Percentiles rank a stretch among this genome's conserved stretches.
These are phyloP conservation scores for Pyrocoelia pectoralis DNA, from an alignment of 2,888 invertebrate genomes.

Conservation along the genomic window DNA sequence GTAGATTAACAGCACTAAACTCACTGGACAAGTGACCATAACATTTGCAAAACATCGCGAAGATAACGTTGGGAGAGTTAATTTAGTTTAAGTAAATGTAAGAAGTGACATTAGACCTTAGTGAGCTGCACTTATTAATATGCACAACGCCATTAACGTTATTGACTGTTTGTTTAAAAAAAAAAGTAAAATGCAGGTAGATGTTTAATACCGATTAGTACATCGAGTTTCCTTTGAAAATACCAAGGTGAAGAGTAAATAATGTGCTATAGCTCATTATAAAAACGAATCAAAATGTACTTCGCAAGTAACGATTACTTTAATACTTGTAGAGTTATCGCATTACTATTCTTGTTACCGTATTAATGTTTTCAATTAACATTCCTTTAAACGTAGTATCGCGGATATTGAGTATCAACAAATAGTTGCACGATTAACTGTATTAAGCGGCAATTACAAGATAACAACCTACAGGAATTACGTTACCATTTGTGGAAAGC, in stretches of 20 bases:
- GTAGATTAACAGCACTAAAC: too few species aligned
- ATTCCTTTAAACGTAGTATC: slow-evolving; percentile 20
- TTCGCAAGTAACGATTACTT: slow-evolving; percentile 10
- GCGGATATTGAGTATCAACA: slow-evolving; percentile 27
- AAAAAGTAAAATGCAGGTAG: not conserved
- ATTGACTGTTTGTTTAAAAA: not conserved
- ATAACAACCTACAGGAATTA: slow-evolving; percentile 27
- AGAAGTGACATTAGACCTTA: too few species aligned
- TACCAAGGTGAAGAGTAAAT: not conserved
- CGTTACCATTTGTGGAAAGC: slow-evolving; percentile 24
- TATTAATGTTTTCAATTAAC: slow-evolving; percentile 23
- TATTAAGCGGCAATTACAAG: slow-evolving; percentile 30
- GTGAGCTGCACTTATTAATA: too few species aligned
- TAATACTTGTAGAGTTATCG: slow-evolving; percentile 7
- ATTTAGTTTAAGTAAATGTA: too few species aligned
- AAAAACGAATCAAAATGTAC: slow-evolving; percentile 7
- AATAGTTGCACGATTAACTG: slow-evolving; percentile 26
- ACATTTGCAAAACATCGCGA: too few species aligned
- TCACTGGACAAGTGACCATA: too few species aligned
- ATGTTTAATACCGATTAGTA: slow-evolving; percentile 7
- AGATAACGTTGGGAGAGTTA: too few species aligned
- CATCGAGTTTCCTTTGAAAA: slow-evolving; percentile 2
- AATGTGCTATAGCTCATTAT: slow-evolving; percentile 1
- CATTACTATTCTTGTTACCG: slow-evolving; percentile 17
- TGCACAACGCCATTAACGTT: not conserved